Base-by-base conservation (phyloP, 2,797 vertebrate species). In the Labeo calbasu region DNA sequence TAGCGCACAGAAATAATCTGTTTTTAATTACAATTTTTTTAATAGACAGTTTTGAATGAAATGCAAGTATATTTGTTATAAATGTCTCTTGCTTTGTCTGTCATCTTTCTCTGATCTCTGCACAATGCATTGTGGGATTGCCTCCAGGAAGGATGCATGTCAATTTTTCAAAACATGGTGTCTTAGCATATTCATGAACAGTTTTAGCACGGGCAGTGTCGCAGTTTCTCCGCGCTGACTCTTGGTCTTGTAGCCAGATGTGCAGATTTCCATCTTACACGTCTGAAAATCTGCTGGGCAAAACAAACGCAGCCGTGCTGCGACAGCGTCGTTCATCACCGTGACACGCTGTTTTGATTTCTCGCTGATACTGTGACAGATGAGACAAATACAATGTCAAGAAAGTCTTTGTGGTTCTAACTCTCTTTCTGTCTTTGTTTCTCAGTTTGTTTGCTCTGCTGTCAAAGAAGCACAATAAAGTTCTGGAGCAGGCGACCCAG, bases 391-490 rank as follows among this genome's bases (percentile, higher is more conserved):
- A 40, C 19, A 12, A 14, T n/a, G 12, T 65, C 12, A 32, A 51
- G 53, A 61, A 14, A 63, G n/a, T 21, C 17, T 85, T 59, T 68
- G 21, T 85, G 51, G 90, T 61, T 86, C 14, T 88, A 10, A 90
- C 2, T 80, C 82, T 86, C 69, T 85, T 82, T 73, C 59, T 57
- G 19, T 65, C 23, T 61, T n/a, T 82, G n/a, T 82, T 57, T 63
- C 84, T 21, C 93, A 99, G 98, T 93, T 95, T 99, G 81, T 98
- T 99, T 96, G 96, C 97, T 85, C 94, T 99, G 94, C 93, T 99
- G 92, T 99, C 98, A 61, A 99, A 98, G 94, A 99, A 99, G 89
- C 98, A 99, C 96, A 99, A 98, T 96, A 99, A 99, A 92, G 98
- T 99, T 88, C 91, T 99, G 94, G 97, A 99, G 91, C 98, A 99